These are phyloP conservation scores for Ceryle rudis DNA, from an alignment of 2,797 vertebrate genomes.

Conservation along the genomic window DNA sequence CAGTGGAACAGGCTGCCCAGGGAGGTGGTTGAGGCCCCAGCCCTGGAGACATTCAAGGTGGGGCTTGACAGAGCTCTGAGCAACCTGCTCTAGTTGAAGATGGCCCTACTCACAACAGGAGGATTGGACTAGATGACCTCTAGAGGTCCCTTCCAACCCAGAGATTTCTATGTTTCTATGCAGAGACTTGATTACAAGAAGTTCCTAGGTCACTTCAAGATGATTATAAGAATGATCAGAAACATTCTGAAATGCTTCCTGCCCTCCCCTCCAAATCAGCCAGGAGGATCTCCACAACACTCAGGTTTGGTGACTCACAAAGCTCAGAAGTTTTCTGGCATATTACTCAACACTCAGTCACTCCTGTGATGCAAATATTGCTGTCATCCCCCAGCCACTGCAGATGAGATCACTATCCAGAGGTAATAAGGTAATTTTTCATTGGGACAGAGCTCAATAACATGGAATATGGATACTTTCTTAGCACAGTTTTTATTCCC, in stretches of 20 bases:
- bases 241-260: not conserved
- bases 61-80: too few species aligned
- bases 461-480: not conserved
- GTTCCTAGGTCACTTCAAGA: not conserved
- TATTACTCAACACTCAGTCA: conserved; percentile 50
- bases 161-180: too few species aligned
- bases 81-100: too few species aligned
- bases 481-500: not conserved
- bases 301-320: conserved; percentile 19
- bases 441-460: not conserved
- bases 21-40: too few species aligned
- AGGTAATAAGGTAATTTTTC: not conserved
- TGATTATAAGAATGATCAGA: not conserved
- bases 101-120: too few species aligned
- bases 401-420: not conserved
- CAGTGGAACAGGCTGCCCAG: too few species aligned
- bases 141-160: too few species aligned
- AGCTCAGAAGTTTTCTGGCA: conserved; percentile 21
- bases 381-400: not conserved
- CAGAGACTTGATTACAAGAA: not conserved
- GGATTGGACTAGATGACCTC: too few species aligned
- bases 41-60: too few species aligned
- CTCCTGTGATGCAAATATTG: not conserved
- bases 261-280: not conserved
- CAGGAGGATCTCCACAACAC: not conserved